Evolutionary conservation across 1,140 invertebrate genomes (phyloP).

Genomic region (Dolichoris vasculosae): DNA sequence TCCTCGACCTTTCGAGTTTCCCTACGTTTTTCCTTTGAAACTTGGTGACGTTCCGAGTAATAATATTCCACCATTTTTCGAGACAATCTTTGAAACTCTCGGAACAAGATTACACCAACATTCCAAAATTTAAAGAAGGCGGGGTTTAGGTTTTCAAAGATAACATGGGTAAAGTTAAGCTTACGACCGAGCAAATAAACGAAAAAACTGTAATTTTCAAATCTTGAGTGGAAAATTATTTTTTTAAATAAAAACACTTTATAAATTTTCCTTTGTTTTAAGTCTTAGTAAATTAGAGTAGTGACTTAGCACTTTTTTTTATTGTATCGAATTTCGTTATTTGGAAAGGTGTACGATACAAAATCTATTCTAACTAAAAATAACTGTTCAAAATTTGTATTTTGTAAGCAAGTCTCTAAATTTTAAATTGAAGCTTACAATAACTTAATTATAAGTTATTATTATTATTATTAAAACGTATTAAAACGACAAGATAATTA

Average conservation of each 20-base stretch:
- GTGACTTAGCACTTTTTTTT: too few relatives aligned
- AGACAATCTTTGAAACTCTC: not conserved
- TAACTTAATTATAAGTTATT: too few relatives aligned
- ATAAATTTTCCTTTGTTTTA: not conserved
- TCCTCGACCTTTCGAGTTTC: not conserved
- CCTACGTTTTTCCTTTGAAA: not conserved
- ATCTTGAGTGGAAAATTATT: not conserved
- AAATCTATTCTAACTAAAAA: too few relatives aligned
- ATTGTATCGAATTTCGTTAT: too few relatives aligned
- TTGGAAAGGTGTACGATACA: too few relatives aligned
- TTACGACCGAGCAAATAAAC: not conserved
- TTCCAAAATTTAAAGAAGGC: not conserved
- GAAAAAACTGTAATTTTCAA: not conserved
- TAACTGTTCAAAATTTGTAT: too few relatives aligned
- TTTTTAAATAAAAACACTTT: not conserved
- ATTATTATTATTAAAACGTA: too few relatives aligned
- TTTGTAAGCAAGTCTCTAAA: too few relatives aligned
- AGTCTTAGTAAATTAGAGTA: too few relatives aligned
- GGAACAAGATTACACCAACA: not conserved
- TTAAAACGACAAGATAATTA: too few relatives aligned
- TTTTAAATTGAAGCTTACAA: too few relatives aligned
- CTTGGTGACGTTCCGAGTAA: not conserved
- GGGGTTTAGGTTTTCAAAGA: not conserved
- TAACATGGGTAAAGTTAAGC: not conserved
- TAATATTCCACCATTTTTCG: not conserved